Conservation (phyloP, 2,113 vertebrate genomes). For the Phyllostomus discolor region DNA sequence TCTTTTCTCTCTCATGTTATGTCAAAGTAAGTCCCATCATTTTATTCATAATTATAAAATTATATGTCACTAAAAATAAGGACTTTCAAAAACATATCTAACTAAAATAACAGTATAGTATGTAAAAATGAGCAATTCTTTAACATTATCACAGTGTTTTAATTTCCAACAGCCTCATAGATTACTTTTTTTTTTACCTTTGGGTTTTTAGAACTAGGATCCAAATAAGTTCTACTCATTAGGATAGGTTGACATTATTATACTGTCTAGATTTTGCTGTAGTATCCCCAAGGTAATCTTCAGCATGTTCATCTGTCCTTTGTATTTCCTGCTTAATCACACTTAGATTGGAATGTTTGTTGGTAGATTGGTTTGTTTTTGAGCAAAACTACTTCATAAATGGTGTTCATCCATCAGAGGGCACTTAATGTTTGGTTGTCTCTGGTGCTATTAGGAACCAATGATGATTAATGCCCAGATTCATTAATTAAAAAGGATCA, state of each 20-base stretch:
- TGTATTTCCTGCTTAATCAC: neutral
- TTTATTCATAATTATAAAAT: neutral
- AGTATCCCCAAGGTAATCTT: neutral
- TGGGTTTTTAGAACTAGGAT: neutral
- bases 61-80: neutral
- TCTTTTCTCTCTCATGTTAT: neutral
- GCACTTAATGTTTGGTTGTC: neutral
- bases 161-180: neutral
- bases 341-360: neutral
- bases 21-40: neutral
- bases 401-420: neutral
- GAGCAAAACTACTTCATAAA: neutral
- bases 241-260: neutral
- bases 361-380: neutral
- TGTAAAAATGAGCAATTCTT: neutral
- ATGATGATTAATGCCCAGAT: neutral
- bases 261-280: neutral
- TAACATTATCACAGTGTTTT: neutral
- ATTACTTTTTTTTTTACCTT: neutral
- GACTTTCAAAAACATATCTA: neutral
- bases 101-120: neutral
- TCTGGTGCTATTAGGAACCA: neutral
- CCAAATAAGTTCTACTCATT: neutral
- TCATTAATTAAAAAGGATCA: neutral
- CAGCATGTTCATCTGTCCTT: neutral